These are phyloP conservation scores for Acipenser transmontanus DNA, from an alignment of 2,797 vertebrate species.

Conservation along the genomic window DNA sequence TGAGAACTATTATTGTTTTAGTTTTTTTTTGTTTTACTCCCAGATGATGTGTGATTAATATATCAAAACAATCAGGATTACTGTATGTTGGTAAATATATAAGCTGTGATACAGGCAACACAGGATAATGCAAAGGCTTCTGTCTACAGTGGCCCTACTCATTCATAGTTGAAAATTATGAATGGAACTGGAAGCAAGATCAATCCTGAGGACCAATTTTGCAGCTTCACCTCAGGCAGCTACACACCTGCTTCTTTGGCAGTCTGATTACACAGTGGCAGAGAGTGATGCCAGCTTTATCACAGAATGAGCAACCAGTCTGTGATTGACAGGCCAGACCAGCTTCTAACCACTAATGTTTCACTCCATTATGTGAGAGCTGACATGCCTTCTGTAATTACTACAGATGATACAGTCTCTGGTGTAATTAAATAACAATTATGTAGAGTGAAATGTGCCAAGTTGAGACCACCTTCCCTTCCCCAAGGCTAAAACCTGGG, in stretches of 20 bases:
- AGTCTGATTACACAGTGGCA: not conserved
- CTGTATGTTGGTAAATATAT: too few species aligned
- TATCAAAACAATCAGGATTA: too few species aligned
- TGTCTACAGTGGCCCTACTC: too few species aligned
- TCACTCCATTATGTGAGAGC: conserved; percentile 58
- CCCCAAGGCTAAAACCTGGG: conserved; percentile 56
- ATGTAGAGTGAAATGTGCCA: conserved; percentile 64
- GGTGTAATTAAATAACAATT: conserved; percentile 83
- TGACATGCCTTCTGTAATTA: conserved; percentile 75
- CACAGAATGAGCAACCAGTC: conserved; percentile 20
- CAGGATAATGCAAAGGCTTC: too few species aligned
- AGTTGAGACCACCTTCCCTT: conserved; percentile 60
- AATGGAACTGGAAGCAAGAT: too few species aligned
- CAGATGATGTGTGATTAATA: too few species aligned
- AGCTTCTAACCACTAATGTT: conserved; percentile 50
- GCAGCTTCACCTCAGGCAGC: conserved; percentile 8
- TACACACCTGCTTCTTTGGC: conserved; percentile 3
- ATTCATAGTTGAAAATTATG: too few species aligned
- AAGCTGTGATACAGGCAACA: too few species aligned
- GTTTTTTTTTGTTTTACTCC: too few species aligned
- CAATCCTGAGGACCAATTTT: not conserved
- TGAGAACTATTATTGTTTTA: too few species aligned
- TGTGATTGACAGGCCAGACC: conserved; percentile 32
- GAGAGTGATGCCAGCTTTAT: conserved; percentile 10
- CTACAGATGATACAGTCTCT: conserved; percentile 70